These are phyloP conservation scores for Erinaceus europaeus DNA, from an alignment of 2,113 vertebrate species.

Conservation along the genomic window DNA sequence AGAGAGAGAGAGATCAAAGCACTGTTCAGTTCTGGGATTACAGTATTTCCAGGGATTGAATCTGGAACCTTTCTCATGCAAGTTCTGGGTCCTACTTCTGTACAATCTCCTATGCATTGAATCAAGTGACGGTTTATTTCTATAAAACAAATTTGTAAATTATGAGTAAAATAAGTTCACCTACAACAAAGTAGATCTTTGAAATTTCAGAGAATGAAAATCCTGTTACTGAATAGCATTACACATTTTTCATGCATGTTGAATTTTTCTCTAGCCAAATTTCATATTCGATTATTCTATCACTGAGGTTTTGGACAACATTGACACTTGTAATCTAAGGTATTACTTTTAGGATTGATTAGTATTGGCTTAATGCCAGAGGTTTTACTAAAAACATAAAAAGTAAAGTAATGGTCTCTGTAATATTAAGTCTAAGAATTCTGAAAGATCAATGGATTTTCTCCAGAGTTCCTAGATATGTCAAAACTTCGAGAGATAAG, in stretches of 20 bases:
- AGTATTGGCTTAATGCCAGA: not conserved
- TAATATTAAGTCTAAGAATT: conserved; percentile 17
- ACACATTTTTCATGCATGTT: not conserved
- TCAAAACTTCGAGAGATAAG: conserved; percentile 28
- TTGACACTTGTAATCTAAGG: not conserved
- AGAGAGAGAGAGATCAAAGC: no score
- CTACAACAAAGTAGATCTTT: not conserved
- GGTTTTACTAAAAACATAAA: conserved; percentile 31
- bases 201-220: not conserved
- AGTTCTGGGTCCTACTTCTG: no score
- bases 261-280: not conserved
- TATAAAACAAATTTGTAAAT: no score
- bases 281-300: not conserved
- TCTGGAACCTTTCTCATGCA: no score
- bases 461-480: not conserved
- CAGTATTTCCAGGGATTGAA: no score
- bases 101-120: no score
- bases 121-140: no score
- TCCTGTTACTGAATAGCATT: not conserved
- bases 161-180: no score
- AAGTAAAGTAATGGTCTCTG: conserved; percentile 2
- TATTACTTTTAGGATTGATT: not conserved
- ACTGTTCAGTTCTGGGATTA: no score
- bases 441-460: conserved; percentile 6
- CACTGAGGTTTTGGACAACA: not conserved